phyloP scores from a whole-genome alignment of 2,113 vertebrate genomes.

The Cyprinodon brontotheroides region DNA sequence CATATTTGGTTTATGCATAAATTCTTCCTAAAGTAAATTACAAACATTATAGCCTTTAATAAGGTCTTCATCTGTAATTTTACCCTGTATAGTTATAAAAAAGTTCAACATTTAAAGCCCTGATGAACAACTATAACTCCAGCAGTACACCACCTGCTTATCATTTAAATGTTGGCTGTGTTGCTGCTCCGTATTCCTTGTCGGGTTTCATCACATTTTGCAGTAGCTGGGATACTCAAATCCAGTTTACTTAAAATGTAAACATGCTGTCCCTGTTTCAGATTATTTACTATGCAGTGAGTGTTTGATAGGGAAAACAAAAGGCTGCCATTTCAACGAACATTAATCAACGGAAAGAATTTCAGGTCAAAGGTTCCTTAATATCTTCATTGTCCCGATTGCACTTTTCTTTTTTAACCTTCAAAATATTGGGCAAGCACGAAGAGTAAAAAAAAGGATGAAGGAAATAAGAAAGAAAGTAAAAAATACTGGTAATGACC shows the following conservation, averaged over 20 bases:
- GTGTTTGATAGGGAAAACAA: neutral
- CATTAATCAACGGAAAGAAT: neutral
- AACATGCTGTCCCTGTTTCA: constrained; percentile 2
- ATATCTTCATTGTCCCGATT: neutral
- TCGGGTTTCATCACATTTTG: constrained; percentile 2
- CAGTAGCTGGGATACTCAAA: constrained; percentile 8
- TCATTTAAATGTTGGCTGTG: constrained; percentile 25
- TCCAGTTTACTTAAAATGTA: constrained; percentile 6
- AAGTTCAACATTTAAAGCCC: neutral
- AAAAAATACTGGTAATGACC: neutral
- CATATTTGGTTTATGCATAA: neutral
- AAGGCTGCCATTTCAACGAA: neutral
- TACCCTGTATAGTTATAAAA: neutral
- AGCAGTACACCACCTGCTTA: neutral
- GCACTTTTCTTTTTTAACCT: neutral
- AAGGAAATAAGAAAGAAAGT: neutral
- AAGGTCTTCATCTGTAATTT: neutral
- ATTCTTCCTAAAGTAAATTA: neutral
- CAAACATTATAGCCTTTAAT: neutral
- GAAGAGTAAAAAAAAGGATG: neutral
- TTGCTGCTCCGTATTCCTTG: constrained; percentile 16
- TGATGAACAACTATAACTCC: neutral
- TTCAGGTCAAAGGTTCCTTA: neutral
- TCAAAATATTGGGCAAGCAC: no score
- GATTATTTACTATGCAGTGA: constrained; percentile 3